phyloP scores from a whole-genome alignment of 2,888 invertebrate genomes.

The Chouioia cunea region DNA sequence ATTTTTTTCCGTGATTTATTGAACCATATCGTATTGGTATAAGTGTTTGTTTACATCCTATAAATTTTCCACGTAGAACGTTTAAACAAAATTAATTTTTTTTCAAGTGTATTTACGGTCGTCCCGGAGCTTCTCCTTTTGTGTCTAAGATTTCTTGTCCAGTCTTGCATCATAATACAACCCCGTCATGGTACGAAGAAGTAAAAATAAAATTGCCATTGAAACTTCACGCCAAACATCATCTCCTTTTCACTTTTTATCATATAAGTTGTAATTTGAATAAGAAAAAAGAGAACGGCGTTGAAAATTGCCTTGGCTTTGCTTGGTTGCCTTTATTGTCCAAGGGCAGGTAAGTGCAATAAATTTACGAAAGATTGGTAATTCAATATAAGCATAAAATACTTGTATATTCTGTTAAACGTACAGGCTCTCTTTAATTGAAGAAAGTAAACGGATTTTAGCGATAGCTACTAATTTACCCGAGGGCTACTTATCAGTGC shows the following conservation, averaged over 20 bases:
- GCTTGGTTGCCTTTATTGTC: constrained; percentile 91
- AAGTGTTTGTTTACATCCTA: no score
- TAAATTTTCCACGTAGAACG: no score
- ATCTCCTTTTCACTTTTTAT: constrained; percentile 93
- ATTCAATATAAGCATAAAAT: not conserved
- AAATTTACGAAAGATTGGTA: not conserved
- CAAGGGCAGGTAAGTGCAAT: constrained; percentile 75
- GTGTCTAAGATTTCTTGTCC: constrained; percentile 80
- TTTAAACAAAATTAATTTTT: constrained; percentile 55
- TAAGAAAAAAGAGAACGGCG: constrained; percentile 81
- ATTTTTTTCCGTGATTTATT: not conserved
- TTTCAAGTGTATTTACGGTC: constrained; percentile 80
- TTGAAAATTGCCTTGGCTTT: constrained; percentile 91
- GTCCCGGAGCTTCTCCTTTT: constrained; percentile 75
- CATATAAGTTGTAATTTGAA: constrained; percentile 94
- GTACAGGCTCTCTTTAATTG: constrained; percentile 41
- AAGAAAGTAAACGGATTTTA: constrained; percentile 75
- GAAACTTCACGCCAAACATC: constrained; percentile 86
- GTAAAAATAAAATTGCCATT: constrained; percentile 92
- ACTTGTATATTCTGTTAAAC: constrained; percentile 15
- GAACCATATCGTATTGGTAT: no score
- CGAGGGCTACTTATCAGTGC: constrained; percentile 88
- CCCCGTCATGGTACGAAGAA: constrained; percentile 93
- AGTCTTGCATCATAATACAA: constrained; percentile 91
- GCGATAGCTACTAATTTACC: constrained; percentile 92